A percentile compares a stretch with the other conserved stretches of the same genome.
Evolutionary conservation across 2,888 invertebrate species (phyloP).

Genomic region (Labia minor): DNA sequence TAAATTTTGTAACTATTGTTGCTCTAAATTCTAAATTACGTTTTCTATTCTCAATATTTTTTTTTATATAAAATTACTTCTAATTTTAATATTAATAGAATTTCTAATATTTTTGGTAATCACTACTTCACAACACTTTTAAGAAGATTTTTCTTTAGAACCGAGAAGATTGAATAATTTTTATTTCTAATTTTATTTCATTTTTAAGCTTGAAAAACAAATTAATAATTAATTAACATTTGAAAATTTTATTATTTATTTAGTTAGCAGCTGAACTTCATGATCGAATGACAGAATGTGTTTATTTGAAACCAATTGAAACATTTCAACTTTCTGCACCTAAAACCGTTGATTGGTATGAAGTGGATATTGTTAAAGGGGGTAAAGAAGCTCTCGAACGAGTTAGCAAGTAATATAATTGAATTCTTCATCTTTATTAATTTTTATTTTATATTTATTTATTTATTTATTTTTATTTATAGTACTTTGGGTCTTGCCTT

Average conservation of each 20-base stretch:
- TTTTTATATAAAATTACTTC: no score
- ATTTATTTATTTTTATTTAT: constrained; percentile 15
- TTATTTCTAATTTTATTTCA: no score
- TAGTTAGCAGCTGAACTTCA: constrained; percentile 53
- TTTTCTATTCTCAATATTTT: no score
- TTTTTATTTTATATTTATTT: constrained; percentile 23
- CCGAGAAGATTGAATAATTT: no score
- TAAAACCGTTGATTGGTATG: constrained; percentile 46
- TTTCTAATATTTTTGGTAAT: no score
- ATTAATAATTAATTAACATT: no score
- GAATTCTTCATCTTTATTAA: constrained; percentile 53
- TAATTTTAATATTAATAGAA: no score
- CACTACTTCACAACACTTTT: no score
- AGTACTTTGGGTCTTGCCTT: constrained; percentile 67
- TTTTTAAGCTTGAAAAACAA: no score
- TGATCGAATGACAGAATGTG: constrained; percentile 89
- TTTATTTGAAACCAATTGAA: constrained; percentile 54
- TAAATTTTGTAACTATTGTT: no score
- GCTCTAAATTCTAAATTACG: no score
- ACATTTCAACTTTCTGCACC: constrained; percentile 37
- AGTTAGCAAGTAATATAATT: constrained; percentile 49
- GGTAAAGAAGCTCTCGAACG: constrained; percentile 70
- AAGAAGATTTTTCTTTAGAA: no score
- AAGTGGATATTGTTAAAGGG: constrained; percentile 67
- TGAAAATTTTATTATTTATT: constrained; percentile 22